phyloP scores from a whole-genome alignment of 2,888 invertebrate genomes.

The Tillus elongatus region DNA sequence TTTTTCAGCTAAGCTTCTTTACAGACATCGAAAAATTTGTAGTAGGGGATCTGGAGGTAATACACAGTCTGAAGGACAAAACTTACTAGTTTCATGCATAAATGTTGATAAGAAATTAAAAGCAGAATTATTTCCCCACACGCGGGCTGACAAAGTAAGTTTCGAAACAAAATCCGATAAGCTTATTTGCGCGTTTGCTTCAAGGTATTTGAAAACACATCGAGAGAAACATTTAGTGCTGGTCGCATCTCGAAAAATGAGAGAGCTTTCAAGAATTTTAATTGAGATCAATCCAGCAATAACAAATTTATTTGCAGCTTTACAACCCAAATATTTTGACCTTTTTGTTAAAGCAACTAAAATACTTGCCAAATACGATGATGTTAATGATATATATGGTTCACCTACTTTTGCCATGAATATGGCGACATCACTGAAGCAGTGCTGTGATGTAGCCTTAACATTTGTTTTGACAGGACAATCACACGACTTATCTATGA shows the following conservation, averaged over 20 bases:
- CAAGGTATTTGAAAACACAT: constrained; percentile 11
- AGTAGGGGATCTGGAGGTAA: neutral
- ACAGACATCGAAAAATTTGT: constrained; percentile 3
- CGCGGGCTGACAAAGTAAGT: constrained; percentile 10
- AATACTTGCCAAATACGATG: constrained; percentile 11
- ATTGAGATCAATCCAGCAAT: constrained; percentile 4
- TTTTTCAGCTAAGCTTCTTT: constrained; percentile 2
- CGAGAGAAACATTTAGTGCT: constrained; percentile 12
- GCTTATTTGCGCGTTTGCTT: constrained; percentile 12
- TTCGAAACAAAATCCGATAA: constrained; percentile 9
- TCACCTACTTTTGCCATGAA: constrained; percentile 13
- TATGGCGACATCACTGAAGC: constrained; percentile 12
- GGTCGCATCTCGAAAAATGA: constrained; percentile 12
- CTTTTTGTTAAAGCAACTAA: constrained; percentile 9
- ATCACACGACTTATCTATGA: neutral
- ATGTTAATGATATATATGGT: neutral
- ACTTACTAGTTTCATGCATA: constrained; percentile 2
- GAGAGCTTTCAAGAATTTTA: constrained; percentile 9
- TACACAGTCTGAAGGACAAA: constrained; percentile 7
- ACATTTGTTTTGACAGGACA: constrained; percentile 6
- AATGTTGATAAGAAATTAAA: constrained; percentile 7
- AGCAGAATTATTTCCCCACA: constrained; percentile 12
- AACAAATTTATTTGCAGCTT: constrained; percentile 6
- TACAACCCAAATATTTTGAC: constrained; percentile 13
- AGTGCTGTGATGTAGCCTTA: constrained; percentile 14